phyloP scores from a whole-genome alignment of 2,797 vertebrate species.

The Schizopygopsis pylzovi region DNA sequence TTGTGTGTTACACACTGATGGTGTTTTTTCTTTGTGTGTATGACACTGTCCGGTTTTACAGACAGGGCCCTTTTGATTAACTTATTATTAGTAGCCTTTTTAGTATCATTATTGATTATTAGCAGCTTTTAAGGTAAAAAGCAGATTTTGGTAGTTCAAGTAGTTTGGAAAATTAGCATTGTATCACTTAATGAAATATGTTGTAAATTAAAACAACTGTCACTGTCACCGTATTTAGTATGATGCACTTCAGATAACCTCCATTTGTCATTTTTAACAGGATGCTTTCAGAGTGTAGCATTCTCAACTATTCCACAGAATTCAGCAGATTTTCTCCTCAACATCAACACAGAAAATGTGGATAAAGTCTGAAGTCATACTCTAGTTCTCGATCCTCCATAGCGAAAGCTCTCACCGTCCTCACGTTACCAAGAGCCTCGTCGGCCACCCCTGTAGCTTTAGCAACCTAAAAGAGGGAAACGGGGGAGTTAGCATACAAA shows the following conservation, averaged over 20 bases:
- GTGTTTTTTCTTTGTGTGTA: neutral
- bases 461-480: constrained; percentile 81
- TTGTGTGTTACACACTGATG: neutral
- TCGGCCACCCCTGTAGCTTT: constrained; percentile 91
- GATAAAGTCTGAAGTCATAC: constrained; percentile 72
- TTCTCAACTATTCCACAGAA: neutral
- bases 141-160: neutral
- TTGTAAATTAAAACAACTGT: too few relatives aligned
- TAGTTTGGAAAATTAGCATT: neutral
- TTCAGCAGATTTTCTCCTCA: neutral
- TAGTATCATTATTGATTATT: neutral
- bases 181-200: too few relatives aligned
- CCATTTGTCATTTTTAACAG: too few relatives aligned
- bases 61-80: neutral
- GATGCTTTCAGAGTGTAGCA: neutral
- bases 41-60: neutral
- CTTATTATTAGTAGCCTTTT: neutral
- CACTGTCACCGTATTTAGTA: too few relatives aligned
- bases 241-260: too few relatives aligned
- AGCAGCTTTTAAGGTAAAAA: neutral
- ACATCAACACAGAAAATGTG: neutral
- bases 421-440: constrained; percentile 91
- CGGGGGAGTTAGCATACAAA: neutral
- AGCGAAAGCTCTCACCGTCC: constrained; percentile 93
- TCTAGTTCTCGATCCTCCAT: constrained; percentile 90